Base-by-base conservation (phyloP, 2,113 vertebrate genomes). In the Eulacestoma nigropectus region DNA sequence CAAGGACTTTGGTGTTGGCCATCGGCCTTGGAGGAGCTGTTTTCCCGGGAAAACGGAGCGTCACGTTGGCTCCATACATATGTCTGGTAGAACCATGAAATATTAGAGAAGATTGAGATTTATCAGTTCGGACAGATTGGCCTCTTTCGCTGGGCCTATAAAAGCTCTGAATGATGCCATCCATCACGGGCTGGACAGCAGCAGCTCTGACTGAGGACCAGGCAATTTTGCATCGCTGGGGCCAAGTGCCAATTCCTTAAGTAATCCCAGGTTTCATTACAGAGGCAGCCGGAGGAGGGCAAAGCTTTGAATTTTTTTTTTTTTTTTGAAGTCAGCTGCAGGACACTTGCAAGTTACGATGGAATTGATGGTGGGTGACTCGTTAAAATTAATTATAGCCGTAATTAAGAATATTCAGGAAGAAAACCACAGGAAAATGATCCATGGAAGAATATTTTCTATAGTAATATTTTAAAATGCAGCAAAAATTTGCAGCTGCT, bases 381-480 rank as follows among this genome's bases (percentile, higher is more conserved):
- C 65, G 62, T 97, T 97, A 97, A 97, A 97, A 96, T 98, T 96
- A 97, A 97, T 97, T 96, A 95, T 89, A 72, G 86, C 73, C 67
- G 47, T 97, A 97, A 97, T 97, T 97, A 97, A 90, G 55, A 97
- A 97, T 91, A 95, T 95, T 82, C 70, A 90, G 78, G 94, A 89
- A 96, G 95, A 97, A 96, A 95, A 95, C 89, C 44, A 18, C 27
- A 69, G 89, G 67, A 94, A 96, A 92, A 96, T 97, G 93, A 92
- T 89, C 90, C 90, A 87, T 82, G 92, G 79, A 95, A 96, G 44
- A 84, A 83, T 88, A 91, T 89, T 90, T 91, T 91, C 44, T 37
- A 20, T 29, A 65, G 70, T 29, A 73, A 64, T 82, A 78, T 95
- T 93, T 96, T 92, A 94, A 95, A 89, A 82, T 33, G 86, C 93